Evolutionary conservation across 2,113 vertebrate species (phyloP), one percentile per base, ranked within the genome.

Genomic region (Phrynosoma blainvillii): DNA sequence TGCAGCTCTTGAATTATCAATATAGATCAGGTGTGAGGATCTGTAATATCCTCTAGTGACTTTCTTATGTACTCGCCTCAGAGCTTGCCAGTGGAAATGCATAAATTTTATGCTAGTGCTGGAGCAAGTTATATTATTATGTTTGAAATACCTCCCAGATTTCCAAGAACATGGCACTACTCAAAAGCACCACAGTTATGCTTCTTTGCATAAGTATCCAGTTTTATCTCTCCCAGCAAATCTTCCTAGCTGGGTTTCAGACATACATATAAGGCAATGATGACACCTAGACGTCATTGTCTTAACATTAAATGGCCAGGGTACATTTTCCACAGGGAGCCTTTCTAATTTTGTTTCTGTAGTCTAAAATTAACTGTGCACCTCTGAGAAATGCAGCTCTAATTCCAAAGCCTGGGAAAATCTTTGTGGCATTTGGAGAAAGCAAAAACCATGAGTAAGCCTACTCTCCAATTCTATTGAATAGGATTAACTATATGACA

Each of bases 261-360:
- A 30, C 0, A 0, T 32, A 76, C 92, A 89, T 25, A 2, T 40
- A 71, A 70, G 40, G 88, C 89, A 93, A 94, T 79, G 84, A 84
- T 91, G 95, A 94, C 95, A 93, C 23, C 95, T 95, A 94, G 94
- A n/a, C 87, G 92, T 86, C 89, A 87, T 62, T 13, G 68, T 62
- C 47, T 62, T 18, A 62, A 42, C 87, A 54, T 71, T 78, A 59
- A 84, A 66, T 62, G 4, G 32, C 65, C 80, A 73, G 14, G 85
- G 5, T 81, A 40, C 40, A 79, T 86, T 25, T 86, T 25, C 32
- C 79, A 47, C 40, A 16, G 65, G 89, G 30, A 42, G 36, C 54
- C n/a, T 83, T 88, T 81, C 82, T 59, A 68, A 10, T 12, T 47
- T 80, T 62, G 74, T 71, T 77, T 93, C 77, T 65, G 40, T 78